phyloP scores from a whole-genome alignment of 2,797 vertebrate species.

The Premnoplex brunnescens region DNA sequence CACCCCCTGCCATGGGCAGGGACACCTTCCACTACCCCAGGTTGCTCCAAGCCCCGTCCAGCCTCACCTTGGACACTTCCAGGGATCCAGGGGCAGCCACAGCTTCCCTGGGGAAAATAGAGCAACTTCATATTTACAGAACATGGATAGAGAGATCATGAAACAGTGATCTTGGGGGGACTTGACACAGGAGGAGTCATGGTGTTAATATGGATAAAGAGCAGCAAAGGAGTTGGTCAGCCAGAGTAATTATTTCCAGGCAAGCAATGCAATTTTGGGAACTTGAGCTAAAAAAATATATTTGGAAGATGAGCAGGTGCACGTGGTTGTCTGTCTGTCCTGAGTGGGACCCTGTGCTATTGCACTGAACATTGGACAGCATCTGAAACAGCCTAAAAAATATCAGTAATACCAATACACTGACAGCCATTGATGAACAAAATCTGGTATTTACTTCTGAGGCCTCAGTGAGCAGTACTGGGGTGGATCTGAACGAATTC shows the following conservation, averaged over 20 bases:
- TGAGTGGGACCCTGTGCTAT: rapidly evolving
- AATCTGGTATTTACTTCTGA: neutral
- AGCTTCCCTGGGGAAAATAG: neutral
- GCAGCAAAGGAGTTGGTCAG: neutral
- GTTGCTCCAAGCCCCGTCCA: neutral
- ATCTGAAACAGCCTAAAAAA: neutral
- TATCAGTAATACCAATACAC: neutral
- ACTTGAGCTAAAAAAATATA: neutral
- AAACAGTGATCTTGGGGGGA: neutral
- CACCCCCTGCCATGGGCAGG: neutral
- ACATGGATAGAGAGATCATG: rapidly evolving
- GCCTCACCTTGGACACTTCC: neutral
- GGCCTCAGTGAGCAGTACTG: neutral
- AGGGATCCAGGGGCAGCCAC: neutral
- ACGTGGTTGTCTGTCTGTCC: rapidly evolving
- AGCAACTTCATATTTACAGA: neutral
- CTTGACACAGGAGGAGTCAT: neutral
- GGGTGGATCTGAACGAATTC: neutral
- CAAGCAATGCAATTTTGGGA: neutral
- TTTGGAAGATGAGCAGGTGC: neutral
- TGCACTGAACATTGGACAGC: neutral
- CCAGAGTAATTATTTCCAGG: neutral
- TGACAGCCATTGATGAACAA: neutral
- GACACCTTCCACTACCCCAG: neutral
- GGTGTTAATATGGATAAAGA: neutral